Evolutionary conservation across 2,888 invertebrate genomes (phyloP).

Genomic region (Tyria jacobaeae): DNA sequence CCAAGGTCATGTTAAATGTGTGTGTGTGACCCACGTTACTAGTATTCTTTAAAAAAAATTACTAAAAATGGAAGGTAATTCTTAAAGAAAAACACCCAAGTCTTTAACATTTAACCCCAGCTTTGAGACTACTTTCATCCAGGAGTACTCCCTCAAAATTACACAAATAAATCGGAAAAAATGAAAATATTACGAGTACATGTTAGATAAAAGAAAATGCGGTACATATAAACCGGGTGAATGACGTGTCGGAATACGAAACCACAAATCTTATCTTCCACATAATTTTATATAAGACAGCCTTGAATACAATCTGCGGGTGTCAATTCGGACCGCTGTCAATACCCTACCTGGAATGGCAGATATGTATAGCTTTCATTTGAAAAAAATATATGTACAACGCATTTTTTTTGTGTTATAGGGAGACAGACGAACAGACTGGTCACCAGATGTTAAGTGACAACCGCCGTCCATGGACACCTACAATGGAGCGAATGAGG

Average conservation of each 20-base stretch:
- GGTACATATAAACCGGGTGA: conserved; percentile 23
- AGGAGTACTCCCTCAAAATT: background rate
- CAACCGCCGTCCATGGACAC: too few relatives aligned
- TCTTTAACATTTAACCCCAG: background rate
- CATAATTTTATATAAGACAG: background rate
- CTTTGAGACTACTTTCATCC: background rate
- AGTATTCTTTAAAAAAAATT: too few relatives aligned
- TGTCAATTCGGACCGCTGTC: background rate
- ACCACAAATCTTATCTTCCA: conserved; percentile 29
- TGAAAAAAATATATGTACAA: too few relatives aligned
- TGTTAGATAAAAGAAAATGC: conserved; percentile 33
- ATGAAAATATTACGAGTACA: conserved; percentile 45
- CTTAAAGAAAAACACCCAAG: too few relatives aligned
- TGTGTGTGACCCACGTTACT: too few relatives aligned
- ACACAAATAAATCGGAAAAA: conserved; percentile 9
- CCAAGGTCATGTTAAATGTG: too few relatives aligned
- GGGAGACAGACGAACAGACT: too few relatives aligned
- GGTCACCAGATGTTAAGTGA: too few relatives aligned
- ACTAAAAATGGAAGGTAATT: too few relatives aligned
- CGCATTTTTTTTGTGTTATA: too few relatives aligned
- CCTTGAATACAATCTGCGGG: background rate
- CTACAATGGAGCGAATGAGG: too few relatives aligned
- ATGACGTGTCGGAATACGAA: conserved; percentile 36
- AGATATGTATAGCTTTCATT: too few relatives aligned
- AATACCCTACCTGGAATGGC: background rate